phyloP scores from a whole-genome alignment of 2,113 vertebrate genomes.

The Fregata magnificens region DNA sequence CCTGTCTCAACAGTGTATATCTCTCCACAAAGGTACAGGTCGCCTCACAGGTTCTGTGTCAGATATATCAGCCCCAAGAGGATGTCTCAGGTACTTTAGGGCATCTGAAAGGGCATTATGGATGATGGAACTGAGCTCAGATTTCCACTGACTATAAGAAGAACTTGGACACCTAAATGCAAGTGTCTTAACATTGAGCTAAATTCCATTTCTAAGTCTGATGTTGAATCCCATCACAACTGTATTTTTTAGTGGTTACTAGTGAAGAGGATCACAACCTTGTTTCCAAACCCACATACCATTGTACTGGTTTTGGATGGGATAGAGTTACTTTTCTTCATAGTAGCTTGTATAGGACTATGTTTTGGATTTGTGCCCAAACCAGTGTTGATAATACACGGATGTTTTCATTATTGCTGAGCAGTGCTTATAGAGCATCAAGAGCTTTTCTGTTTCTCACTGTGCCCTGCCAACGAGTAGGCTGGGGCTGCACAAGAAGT shows the following conservation, averaged over 20 bases:
- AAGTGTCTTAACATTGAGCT: background rate
- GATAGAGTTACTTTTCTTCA: background rate
- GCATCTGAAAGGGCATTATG: background rate
- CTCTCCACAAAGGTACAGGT: background rate
- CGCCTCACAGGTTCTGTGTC: background rate
- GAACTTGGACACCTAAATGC: background rate
- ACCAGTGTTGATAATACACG: background rate
- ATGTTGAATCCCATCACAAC: background rate
- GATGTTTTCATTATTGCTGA: background rate
- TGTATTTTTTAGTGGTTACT: background rate
- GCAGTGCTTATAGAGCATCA: background rate
- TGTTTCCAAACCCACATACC: background rate
- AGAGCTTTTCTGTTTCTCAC: background rate
- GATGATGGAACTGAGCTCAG: background rate
- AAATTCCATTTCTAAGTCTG: background rate
- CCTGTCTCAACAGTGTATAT: background rate
- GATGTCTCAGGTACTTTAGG: background rate
- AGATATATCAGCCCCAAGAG: background rate
- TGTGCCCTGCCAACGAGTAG: accelerated
- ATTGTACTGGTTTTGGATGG: background rate
- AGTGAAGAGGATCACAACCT: background rate
- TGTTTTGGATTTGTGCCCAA: background rate
- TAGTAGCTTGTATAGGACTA: no score
- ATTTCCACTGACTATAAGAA: background rate
- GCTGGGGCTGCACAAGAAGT: accelerated